Evolutionary conservation across 2,888 invertebrate genomes (phyloP).

Genomic region (Platypus cylindrus): DNA sequence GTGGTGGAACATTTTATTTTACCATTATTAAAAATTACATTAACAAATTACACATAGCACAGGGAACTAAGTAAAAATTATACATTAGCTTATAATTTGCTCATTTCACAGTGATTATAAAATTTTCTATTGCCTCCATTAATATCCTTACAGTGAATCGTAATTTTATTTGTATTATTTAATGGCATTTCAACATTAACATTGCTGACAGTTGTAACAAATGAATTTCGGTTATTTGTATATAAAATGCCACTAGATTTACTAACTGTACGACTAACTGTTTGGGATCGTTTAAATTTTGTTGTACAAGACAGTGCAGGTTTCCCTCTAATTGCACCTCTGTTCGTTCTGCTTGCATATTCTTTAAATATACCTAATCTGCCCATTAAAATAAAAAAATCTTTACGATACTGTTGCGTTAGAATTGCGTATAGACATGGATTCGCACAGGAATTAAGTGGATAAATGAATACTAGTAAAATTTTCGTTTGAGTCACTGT

Average conservation of each 20-base stretch:
- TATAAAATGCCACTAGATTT: constrained; percentile 16
- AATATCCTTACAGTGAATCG: too few relatives aligned
- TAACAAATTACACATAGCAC: too few relatives aligned
- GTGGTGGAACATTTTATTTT: too few relatives aligned
- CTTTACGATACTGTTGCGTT: constrained; percentile 50
- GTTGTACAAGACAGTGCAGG: constrained; percentile 10
- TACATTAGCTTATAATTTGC: too few relatives aligned
- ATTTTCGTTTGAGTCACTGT: constrained; percentile 42
- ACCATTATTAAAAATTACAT: too few relatives aligned
- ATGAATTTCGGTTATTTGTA: constrained; percentile 11
- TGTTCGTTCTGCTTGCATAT: constrained; percentile 33
- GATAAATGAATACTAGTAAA: constrained; percentile 53
- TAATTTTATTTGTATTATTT: constrained; percentile 3
- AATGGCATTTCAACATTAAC: constrained; percentile 13
- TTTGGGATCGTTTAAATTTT: constrained; percentile 8
- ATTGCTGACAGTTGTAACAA: constrained; percentile 12
- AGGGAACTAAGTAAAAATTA: too few relatives aligned
- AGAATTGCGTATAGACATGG: constrained; percentile 55
- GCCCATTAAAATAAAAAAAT: constrained; percentile 42
- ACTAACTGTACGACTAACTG: constrained; percentile 6
- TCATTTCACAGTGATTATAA: too few relatives aligned
- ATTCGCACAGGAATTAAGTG: constrained; percentile 56
- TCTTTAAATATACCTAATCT: constrained; percentile 37
- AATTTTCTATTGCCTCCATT: too few relatives aligned
- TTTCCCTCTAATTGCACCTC: constrained; percentile 35